Evolutionary conservation across 1,140 invertebrate species (phyloP), one percentile per base, ranked within the genome.

Genomic region (Neocloeon triangulifer): DNA sequence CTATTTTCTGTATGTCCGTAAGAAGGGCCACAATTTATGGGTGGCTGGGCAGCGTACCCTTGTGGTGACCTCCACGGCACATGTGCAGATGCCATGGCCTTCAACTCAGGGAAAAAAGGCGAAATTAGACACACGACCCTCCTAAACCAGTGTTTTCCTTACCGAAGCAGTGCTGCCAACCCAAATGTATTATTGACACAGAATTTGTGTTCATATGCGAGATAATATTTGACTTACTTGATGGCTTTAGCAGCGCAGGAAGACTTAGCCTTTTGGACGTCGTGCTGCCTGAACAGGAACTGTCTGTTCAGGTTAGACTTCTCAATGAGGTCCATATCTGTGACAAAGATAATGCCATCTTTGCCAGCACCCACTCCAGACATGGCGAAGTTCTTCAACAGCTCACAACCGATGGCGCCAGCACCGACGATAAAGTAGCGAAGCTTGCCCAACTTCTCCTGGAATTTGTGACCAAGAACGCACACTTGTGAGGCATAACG

Each of bases 251-350:
- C 85, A 33, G 91, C 92, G 10, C 77, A 82, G 16, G 66, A 66
- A 4, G 91, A 79, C 52, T 99, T 99, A 5, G 84, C 64, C 52
- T 79, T 77, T 51, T 95, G 86, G 9, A 98, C 88, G 60, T 99
- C 89, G 35, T 72, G 66, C 2, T 84, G 74, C 39, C 92, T 62
- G 61, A 99, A 99, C 4, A 99, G 62, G 56, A 99, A 99, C 58
- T 99, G 95, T 34, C 95, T 61, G 58, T 98, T 99, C 32, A 99
- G 64, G 59, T 99, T 99, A 8, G 88, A 95, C 50, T 94, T 92
- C 57, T 98, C 94, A 44, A 99, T 99, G 30, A 88, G 68, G 59
- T 99, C 95, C 92, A 98, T 98, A 48, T 99, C 95, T 19, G 95
- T 99, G 10, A 99, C 75, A 21, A 70, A 73, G 4, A 95, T 58